Evolutionary conservation across 2,888 invertebrate species (phyloP), one percentile per base, ranked within the genome.

Genomic region (Electrophaes corylata): DNA sequence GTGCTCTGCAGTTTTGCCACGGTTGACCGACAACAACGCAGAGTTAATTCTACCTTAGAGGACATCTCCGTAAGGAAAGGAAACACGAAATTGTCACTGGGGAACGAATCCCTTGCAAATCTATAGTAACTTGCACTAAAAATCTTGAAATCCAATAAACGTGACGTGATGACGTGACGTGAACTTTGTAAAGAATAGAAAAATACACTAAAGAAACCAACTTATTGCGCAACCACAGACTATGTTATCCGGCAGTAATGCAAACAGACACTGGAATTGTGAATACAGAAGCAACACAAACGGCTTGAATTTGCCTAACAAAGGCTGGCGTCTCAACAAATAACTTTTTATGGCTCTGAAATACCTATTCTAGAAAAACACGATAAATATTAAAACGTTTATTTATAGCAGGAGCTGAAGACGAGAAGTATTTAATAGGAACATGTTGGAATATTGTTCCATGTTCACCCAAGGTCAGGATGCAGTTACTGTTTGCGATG

Each of bases 1-100:
- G 71, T 88, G 88, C 73, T 79, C 72, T 72, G 71, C 71, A 81
- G 78, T 81, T 79, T 78, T 65, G 76, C 75, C 75, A 86, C 78
- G 90, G 81, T 77, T 82, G 83, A 82, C 81, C 73, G 83, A 83
- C 76, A 85, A 88, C 90, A 91, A 90, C 88, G 26, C 26, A 29
- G 83, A 81, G 84, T 29, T 79, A 82, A 88, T 87, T 85, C 72
- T 67, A 68, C 83, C 75, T 74, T 81, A 75, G 75, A 75, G 72
- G 76, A 78, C 84, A 84, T 87, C 83, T 83, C 78, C 78, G 81
- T 83, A 84, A 84, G 81, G 83, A 82, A 82, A 81, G 78, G 74
- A 73, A 69, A 69, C 82, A 77, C 87, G 86, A 87, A 84, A 78
- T 77, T 69, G 73, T 75, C 71, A 71, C 65, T n/a, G n/a, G n/a